phyloP scores from a whole-genome alignment of 92 coral and sea anemone species.

The Pocillopora grandis region DNA sequence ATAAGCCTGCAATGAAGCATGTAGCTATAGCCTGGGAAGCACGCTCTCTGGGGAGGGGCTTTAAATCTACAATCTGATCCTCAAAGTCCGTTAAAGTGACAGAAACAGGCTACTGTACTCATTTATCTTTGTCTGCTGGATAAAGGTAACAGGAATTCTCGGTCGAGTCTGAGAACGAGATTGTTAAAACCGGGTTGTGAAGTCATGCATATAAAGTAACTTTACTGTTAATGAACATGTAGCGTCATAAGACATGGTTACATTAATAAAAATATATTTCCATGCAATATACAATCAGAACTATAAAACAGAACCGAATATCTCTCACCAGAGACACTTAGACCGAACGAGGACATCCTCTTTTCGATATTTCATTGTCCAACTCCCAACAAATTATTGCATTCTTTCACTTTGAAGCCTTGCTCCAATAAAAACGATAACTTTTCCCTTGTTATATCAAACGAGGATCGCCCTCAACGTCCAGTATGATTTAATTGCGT shows the following conservation, averaged over 20 bases:
- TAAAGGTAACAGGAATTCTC: too few relatives aligned
- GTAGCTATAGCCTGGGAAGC: neutral
- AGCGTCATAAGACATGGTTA: neutral
- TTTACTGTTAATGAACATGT: neutral
- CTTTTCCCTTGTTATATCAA: conserved; percentile 59
- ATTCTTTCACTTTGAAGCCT: conserved; percentile 52
- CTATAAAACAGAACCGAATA: conserved; percentile 9
- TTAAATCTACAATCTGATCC: too few relatives aligned
- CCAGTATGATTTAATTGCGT: conserved; percentile 29
- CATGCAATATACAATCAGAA: neutral
- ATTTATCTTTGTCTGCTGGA: too few relatives aligned
- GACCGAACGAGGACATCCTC: conserved; percentile 54
- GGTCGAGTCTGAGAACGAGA: too few relatives aligned
- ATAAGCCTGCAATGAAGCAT: neutral
- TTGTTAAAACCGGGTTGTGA: neutral
- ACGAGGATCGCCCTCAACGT: conserved; percentile 68
- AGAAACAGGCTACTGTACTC: too few relatives aligned
- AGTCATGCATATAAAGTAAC: conserved; percentile 2
- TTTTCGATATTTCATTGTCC: conserved; percentile 67
- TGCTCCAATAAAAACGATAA: conserved; percentile 58
- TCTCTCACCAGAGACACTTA: conserved; percentile 60
- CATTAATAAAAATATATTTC: neutral
- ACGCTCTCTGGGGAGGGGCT: too few relatives aligned
- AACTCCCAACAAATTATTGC: conserved; percentile 49
- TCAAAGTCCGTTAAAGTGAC: too few relatives aligned